phyloP scores from a whole-genome alignment of 1,140 invertebrate genomes.

The Ditylenchus dipsaci region DNA sequence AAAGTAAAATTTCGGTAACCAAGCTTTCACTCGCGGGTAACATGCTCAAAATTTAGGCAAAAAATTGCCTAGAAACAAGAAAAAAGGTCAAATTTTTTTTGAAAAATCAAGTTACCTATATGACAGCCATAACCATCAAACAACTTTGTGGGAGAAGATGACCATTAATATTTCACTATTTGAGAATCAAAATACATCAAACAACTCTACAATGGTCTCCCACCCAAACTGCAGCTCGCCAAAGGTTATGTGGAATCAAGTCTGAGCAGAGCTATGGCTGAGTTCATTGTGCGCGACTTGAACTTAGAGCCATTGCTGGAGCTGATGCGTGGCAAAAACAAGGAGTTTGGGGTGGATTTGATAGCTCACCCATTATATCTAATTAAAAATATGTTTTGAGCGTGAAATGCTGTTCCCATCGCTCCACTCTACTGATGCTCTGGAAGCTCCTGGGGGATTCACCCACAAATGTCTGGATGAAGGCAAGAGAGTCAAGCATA shows the following conservation, averaged over 20 bases:
- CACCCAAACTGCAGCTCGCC: neutral
- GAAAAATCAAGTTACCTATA: too few species aligned
- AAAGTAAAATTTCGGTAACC: too few species aligned
- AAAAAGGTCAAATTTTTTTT: too few species aligned
- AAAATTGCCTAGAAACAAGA: too few species aligned
- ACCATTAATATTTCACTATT: too few species aligned
- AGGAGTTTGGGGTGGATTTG: neutral
- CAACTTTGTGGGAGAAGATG: too few species aligned
- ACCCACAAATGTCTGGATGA: conserved; percentile 30
- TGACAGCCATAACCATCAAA: too few species aligned
- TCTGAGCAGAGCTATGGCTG: conserved; percentile 6
- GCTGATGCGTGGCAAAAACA: neutral
- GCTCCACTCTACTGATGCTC: conserved; percentile 25
- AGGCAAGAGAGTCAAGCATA: neutral
- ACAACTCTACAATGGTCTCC: too few species aligned
- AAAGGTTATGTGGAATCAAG: conserved; percentile 9
- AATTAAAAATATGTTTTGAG: neutral
- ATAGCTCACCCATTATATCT: too few species aligned
- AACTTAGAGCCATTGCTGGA: neutral
- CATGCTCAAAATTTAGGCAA: too few species aligned
- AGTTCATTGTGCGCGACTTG: neutral
- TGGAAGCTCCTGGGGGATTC: conserved; percentile 35
- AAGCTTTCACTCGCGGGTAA: too few species aligned
- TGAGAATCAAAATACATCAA: too few species aligned
- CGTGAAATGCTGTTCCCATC: conserved; percentile 29